phyloP scores from a whole-genome alignment of 2,797 vertebrate species.

The Prionace glauca region DNA sequence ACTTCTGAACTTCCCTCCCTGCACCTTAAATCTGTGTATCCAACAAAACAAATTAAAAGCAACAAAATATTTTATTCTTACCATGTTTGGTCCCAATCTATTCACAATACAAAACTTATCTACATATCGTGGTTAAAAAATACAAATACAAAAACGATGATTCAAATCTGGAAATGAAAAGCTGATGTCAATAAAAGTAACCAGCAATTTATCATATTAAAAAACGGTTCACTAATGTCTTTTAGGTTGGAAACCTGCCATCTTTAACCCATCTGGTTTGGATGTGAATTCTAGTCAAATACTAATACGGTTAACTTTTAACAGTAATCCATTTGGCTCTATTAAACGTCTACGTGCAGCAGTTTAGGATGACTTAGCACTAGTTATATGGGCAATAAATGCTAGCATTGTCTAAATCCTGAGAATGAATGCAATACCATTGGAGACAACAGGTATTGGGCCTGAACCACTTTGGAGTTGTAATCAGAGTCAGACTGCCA shows the following conservation, averaged over 20 bases:
- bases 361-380: background rate
- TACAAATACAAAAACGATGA: conserved; percentile 4
- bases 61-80: conserved; percentile 17
- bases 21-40: too few species aligned
- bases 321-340: background rate
- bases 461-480: too few species aligned
- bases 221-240: background rate
- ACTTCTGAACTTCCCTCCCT: too few species aligned
- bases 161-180: conserved; percentile 36
- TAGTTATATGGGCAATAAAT: background rate
- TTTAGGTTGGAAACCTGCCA: background rate
- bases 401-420: background rate
- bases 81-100: background rate
- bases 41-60: background rate
- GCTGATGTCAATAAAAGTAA: background rate
- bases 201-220: background rate
- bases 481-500: too few species aligned
- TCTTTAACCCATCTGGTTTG: background rate
- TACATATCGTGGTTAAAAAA: background rate
- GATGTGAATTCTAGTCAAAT: conserved; percentile 43
- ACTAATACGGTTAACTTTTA: background rate
- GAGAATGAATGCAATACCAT: conserved; percentile 1
- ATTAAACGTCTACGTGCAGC: background rate
- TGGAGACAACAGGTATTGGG: conserved; percentile 42
- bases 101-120: background rate